phyloP scores from a whole-genome alignment of 1,140 invertebrate species.

The Episyrphus balteatus region DNA sequence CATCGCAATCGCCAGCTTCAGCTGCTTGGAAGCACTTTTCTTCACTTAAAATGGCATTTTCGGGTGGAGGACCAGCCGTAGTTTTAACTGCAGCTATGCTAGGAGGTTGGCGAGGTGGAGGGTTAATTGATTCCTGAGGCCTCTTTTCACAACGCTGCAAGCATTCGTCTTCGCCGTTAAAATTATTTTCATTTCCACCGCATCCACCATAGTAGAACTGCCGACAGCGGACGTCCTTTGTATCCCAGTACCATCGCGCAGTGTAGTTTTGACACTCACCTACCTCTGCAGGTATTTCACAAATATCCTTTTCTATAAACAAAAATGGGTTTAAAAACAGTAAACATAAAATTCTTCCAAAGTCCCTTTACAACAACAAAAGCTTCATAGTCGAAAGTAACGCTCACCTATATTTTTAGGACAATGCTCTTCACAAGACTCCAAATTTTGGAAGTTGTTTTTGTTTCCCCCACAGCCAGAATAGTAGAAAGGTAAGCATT shows the following conservation, averaged over 20 bases:
- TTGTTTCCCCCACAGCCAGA: conserved; percentile 82
- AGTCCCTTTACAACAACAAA: no score
- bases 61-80: no score
- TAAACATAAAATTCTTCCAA: not conserved
- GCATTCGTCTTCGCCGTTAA: conserved; percentile 55
- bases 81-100: not conserved
- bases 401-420: conserved; percentile 65
- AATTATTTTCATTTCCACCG: conserved; percentile 73
- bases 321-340: not conserved
- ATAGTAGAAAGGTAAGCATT: conserved; percentile 92
- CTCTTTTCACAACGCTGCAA: conserved; percentile 44
- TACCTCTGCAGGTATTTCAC: conserved; percentile 58
- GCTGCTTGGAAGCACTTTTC: conserved; percentile 56
- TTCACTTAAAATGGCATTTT: conserved; percentile 51
- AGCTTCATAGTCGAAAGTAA: no score
- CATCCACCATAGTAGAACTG: conserved; percentile 76
- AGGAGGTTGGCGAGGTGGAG: not conserved
- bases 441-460: conserved; percentile 71
- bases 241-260: conserved; percentile 75
- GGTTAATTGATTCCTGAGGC: conserved; percentile 13
- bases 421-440: conserved; percentile 69
- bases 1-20: conserved; percentile 58
- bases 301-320: conserved; percentile 44
- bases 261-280: conserved; percentile 73
- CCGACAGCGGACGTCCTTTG: conserved; percentile 52